phyloP scores from a whole-genome alignment of 2,797 vertebrate genomes.

The Craterocephalus amniculus region DNA sequence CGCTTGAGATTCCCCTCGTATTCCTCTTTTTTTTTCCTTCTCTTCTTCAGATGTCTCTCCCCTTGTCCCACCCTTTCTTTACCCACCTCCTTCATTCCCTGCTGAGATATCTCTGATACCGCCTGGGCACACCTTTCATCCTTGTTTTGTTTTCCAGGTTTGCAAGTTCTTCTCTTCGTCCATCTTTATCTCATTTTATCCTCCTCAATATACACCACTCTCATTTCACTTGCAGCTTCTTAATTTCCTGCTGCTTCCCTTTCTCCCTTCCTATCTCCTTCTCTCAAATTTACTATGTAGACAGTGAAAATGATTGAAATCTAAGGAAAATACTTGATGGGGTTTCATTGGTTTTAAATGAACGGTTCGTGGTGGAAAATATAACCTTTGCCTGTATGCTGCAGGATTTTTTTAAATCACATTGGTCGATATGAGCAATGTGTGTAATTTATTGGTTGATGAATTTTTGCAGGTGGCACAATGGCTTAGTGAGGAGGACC shows the following conservation, averaged over 20 bases:
- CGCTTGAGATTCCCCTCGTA: conserved; percentile 65
- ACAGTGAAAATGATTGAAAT: not conserved
- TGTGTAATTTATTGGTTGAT: too few species aligned
- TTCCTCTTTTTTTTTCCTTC: conserved; percentile 17
- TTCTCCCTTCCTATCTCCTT: not conserved
- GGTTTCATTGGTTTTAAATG: too few species aligned
- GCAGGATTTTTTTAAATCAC: too few species aligned
- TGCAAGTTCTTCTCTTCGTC: conserved; percentile 13
- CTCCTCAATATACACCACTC: not conserved
- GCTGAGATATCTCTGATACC: conserved; percentile 6
- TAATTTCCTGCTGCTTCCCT: not conserved
- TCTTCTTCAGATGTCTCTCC: conserved; percentile 17
- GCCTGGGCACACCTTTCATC: not conserved
- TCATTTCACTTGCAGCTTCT: not conserved
- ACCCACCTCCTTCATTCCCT: not conserved
- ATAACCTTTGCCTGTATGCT: too few species aligned
- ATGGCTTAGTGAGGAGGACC: too few species aligned
- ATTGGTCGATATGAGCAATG: too few species aligned
- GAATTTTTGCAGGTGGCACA: too few species aligned
- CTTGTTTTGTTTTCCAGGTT: not conserved
- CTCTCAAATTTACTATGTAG: too few species aligned
- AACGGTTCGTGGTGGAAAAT: too few species aligned
- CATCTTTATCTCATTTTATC: not conserved
- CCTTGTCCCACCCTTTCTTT: conserved; percentile 26
- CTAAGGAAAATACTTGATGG: too few species aligned